Evolutionary conservation across 1,140 invertebrate genomes (phyloP).

Genomic region (Scaptomyza pallida): DNA sequence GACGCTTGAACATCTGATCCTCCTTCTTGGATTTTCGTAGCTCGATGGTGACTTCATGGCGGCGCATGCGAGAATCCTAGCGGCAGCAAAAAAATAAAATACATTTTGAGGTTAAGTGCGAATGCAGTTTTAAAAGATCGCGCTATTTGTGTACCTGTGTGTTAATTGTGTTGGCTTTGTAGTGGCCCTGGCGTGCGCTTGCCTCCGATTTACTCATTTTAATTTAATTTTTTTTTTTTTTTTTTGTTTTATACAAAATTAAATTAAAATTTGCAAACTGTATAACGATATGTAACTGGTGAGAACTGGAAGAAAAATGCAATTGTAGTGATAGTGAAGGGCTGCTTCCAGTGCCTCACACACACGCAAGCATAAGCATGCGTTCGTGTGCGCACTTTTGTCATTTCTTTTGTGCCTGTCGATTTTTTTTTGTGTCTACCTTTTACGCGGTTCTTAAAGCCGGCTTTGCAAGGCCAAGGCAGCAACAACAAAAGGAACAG

Average conservation of each 20-base stretch:
- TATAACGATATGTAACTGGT: not conserved
- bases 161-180: slow-evolving; percentile 75
- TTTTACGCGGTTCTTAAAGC: slow-evolving; percentile 24
- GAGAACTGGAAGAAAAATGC: not conserved
- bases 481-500: slow-evolving; percentile 49
- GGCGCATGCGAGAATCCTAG: slow-evolving; percentile 93
- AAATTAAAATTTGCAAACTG: slow-evolving; percentile 30
- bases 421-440: slow-evolving; percentile 19
- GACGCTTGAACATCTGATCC: slow-evolving; percentile 96
- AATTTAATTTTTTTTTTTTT: slow-evolving; percentile 6
- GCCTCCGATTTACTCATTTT: slow-evolving; percentile 74
- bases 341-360: slow-evolving; percentile 33
- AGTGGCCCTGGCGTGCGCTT: slow-evolving; percentile 65
- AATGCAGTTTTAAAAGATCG: slow-evolving; percentile 1
- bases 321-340: slow-evolving; percentile 31
- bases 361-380: not conserved
- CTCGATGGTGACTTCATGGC: slow-evolving; percentile 94
- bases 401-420: slow-evolving; percentile 33
- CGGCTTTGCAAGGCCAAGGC: slow-evolving; percentile 48
- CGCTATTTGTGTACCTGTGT: slow-evolving; percentile 59
- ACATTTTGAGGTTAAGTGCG: slow-evolving; percentile 52
- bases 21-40: slow-evolving; percentile 97
- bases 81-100: not conserved
- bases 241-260: slow-evolving; percentile 3
- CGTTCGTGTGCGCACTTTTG: slow-evolving; percentile 22